Conservation (phyloP, 2,113 vertebrate genomes). For the Pipra filicauda region DNA sequence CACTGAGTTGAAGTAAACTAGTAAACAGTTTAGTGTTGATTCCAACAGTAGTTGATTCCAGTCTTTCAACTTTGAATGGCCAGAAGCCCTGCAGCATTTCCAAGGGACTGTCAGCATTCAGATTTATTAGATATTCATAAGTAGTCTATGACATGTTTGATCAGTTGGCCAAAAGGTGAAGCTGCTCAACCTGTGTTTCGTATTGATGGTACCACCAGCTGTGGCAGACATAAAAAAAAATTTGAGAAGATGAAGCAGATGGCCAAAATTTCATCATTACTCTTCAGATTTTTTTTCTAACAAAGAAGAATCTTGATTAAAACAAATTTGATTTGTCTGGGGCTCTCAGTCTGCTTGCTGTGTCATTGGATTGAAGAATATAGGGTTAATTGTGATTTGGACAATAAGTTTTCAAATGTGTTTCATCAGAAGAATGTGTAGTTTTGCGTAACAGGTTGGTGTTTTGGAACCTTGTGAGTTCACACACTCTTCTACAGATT, state of each 20-base stretch:
- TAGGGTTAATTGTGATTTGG: neutral
- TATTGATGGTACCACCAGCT: neutral
- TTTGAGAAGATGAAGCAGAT: neutral
- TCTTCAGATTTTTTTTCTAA: neutral
- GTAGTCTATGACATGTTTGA: neutral
- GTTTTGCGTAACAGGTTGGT: neutral
- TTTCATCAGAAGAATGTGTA: neutral
- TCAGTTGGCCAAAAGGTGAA: neutral
- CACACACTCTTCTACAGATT: neutral
- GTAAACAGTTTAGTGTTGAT: no score
- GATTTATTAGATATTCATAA: neutral
- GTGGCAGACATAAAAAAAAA: neutral
- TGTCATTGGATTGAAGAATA: neutral
- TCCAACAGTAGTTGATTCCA: neutral
- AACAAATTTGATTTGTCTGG: neutral
- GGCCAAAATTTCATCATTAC: neutral
- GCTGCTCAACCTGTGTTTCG: neutral
- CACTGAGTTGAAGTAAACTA: neutral
- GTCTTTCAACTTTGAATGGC: neutral
- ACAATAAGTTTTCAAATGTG: neutral
- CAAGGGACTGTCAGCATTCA: neutral
- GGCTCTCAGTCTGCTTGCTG: neutral
- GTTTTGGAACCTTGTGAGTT: neutral
- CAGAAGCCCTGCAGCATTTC: neutral
- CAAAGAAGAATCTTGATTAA: neutral